Base-by-base conservation (phyloP, 2,113 vertebrate genomes). In the Abramis brama region DNA sequence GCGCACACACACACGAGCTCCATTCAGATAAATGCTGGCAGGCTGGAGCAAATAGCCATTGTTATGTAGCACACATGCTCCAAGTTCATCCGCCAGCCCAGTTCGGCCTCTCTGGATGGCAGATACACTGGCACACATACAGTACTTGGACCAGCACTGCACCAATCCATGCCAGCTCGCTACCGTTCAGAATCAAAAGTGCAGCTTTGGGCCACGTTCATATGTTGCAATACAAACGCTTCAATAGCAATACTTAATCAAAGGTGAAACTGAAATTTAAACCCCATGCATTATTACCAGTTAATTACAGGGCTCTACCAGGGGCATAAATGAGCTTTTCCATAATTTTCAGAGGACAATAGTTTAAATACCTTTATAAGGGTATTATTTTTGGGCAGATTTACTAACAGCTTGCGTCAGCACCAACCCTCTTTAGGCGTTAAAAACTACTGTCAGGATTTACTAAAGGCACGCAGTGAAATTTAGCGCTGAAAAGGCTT, bases 61-160 rank as follows among this genome's bases (percentile, higher is more conserved):
- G 68, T 83, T 57, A 73, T 71, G 68, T 83, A 57, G 21, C 81
- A 27, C 81, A 83, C 64, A 73, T 73, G 81, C 68, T 83, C 81
- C 47, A 59, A 83, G 81, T 59, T 83, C 81, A 73, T 86, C 84
- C 47, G 77, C 84, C 62, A 86, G 84, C 75, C 52, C 77, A 80
- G 84, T 70, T 68, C 55, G 76, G 84, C 64, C n/a, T 79, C 64
- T 45, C 50, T 43, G 60, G 74, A 45, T 59, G 64, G 76, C 81
- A 73, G 33, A 83, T 55, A 23, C 33, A 59, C 66, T 70, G 59
- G 75, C 84, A 85, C 21, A 12, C 60, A 25, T 55, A 43, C 43
- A 10, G 8, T 9, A n/a, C 45, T 70, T 70, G 62, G 11, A 36
- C 27, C 43, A 50, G 79, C 79, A 52, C 45, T 70, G 45, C 79